These are phyloP conservation scores for Drosophila koepferae DNA, from an alignment of 2,888 invertebrate species.

Conservation along the genomic window DNA sequence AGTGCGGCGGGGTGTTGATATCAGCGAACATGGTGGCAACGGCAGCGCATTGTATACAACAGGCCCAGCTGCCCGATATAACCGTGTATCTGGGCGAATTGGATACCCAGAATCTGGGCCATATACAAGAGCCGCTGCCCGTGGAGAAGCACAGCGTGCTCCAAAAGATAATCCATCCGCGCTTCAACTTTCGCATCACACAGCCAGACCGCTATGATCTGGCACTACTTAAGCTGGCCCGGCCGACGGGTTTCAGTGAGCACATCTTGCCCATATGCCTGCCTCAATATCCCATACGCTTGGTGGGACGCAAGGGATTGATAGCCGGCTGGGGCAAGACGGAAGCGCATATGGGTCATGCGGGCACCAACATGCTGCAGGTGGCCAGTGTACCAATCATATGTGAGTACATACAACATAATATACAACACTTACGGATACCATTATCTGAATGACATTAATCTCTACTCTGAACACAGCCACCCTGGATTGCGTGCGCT, in stretches of 20 bases:
- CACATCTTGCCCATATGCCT: slow-evolving; percentile 93
- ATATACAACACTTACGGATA: not conserved
- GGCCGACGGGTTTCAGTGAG: slow-evolving; percentile 87
- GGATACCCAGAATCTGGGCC: slow-evolving; percentile 90
- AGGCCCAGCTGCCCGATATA: slow-evolving; percentile 90
- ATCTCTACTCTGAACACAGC: slow-evolving; percentile 84
- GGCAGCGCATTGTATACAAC: slow-evolving; percentile 93
- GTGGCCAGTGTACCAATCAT: slow-evolving; percentile 93
- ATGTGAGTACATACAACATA: slow-evolving; percentile 86
- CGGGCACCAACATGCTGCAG: slow-evolving; percentile 92
- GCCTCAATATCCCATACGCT: slow-evolving; percentile 86
- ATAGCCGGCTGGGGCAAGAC: slow-evolving; percentile 95
- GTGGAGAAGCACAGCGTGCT: slow-evolving; percentile 89
- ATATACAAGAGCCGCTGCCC: slow-evolving; percentile 87
- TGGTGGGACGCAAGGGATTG: slow-evolving; percentile 87
- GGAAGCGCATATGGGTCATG: slow-evolving; percentile 89
- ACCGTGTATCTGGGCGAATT: slow-evolving; percentile 92
- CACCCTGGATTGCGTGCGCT: slow-evolving; percentile 90
- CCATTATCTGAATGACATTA: not conserved
- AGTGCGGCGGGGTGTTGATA: slow-evolving; percentile 93
- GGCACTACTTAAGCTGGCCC: slow-evolving; percentile 90
- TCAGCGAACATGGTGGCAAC: slow-evolving; percentile 90
- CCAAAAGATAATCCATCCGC: slow-evolving; percentile 92
- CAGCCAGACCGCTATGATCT: slow-evolving; percentile 94
- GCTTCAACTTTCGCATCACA: slow-evolving; percentile 92